Evolutionary conservation across 1,140 invertebrate species (phyloP), one percentile per base, ranked within the genome.

Genomic region (Hylyphantes graminicola): DNA sequence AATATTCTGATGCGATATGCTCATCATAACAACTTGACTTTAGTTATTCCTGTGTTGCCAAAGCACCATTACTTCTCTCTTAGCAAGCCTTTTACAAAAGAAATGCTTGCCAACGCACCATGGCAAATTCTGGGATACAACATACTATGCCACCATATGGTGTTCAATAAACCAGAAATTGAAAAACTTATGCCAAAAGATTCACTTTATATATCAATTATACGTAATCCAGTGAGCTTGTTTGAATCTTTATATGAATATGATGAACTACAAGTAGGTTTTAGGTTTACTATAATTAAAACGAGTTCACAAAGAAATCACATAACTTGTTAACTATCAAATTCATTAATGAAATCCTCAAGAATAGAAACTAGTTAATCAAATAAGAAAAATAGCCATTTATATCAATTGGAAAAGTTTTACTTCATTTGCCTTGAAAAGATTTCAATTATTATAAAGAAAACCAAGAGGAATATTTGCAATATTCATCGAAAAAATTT

Each of bases 211-310:
- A 86, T 91, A 8, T 89, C 89, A 17, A 89, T 90, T n/a, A 57
- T 91, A n/a, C 85, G 90, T 12, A 87, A 91, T 55, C 90, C 90
- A 19, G 87, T 88, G 3, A 74, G 83, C 7, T 79, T 90, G 19
- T 90, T 88, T 81, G 90, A 90, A 79, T 90, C 89, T 12, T 55
- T 88, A 0, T 90, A 87, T 79, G 84, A 82, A 50, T 90, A 88
- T 79, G 87, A 86, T 74, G 84, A 88, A 15, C 78, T 90, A 21
- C 75, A 88, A 21, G 86, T 84, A 84, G 75, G 48, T 13, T 35
- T 55, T 53, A 15, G 54, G n/a, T 35, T 61, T 61, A 67, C 0
- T 50, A 59, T 13, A 59, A 59, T 59, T 59, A 59, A 59, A 13
- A 59, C 12, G n/a, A n/a, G 57, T n/a, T 13, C 11, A 59, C 57